Evolutionary conservation across 2,797 vertebrate genomes (phyloP).

Genomic region (Periophthalmus magnuspinnatus): DNA sequence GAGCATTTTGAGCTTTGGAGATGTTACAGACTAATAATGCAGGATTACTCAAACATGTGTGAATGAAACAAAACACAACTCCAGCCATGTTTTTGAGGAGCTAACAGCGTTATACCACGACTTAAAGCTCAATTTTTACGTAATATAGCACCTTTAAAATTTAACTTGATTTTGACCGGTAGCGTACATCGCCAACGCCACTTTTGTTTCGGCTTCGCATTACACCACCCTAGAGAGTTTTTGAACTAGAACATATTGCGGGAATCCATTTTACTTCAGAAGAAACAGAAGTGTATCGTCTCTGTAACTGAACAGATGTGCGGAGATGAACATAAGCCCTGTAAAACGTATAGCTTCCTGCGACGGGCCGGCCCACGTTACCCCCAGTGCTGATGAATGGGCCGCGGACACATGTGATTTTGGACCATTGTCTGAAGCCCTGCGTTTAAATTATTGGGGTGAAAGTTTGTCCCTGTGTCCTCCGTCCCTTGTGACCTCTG

Average conservation of each 20-base stretch:
- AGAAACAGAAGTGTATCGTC: no score
- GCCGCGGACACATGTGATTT: constrained; percentile 26
- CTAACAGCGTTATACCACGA: no score
- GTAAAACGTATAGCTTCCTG: constrained; percentile 65
- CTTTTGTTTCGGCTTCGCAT: no score
- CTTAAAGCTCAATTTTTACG: not conserved
- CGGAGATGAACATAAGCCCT: constrained; percentile 41
- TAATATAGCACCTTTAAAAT: not conserved
- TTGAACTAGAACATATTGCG: not conserved
- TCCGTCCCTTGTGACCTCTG: constrained; percentile 65
- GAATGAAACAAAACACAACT: no score
- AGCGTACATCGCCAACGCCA: no score
- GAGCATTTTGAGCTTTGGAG: no score
- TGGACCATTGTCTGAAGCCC: constrained; percentile 9
- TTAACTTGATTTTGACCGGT: no score
- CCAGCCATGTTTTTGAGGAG: no score
- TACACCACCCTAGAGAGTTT: not conserved
- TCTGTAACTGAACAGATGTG: constrained; percentile 31
- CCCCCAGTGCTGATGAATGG: constrained; percentile 32
- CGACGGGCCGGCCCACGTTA: constrained; percentile 51
- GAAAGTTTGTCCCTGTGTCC: constrained; percentile 64
- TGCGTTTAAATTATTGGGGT: constrained; percentile 59
- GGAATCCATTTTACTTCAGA: not conserved
- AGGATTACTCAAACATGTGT: no score
- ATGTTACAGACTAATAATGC: no score